Evolutionary conservation across 2,113 vertebrate genomes (phyloP).

Genomic region (Macquaria australasica): DNA sequence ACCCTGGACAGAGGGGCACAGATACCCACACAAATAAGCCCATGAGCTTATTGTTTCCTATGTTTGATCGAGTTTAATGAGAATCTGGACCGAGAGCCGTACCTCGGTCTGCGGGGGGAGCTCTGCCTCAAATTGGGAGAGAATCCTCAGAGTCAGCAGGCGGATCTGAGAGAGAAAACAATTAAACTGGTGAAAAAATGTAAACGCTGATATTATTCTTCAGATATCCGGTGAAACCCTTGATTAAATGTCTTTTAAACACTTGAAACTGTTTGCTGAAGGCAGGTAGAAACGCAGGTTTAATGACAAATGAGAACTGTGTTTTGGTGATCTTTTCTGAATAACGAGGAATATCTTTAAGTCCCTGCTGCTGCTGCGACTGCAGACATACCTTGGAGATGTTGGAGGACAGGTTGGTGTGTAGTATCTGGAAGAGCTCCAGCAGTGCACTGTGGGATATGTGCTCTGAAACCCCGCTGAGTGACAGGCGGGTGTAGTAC

Average conservation of each 20-base stretch:
- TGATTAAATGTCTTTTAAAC: not conserved
- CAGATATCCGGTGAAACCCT: not conserved
- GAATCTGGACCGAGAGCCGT: slow-evolving; percentile 16
- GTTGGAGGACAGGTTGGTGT: slow-evolving; percentile 91
- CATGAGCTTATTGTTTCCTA: no score
- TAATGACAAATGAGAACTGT: not conserved
- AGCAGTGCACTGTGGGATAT: slow-evolving; percentile 88
- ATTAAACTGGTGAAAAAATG: not conserved
- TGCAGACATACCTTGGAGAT: slow-evolving; percentile 87
- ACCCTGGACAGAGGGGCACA: slow-evolving; percentile 76
- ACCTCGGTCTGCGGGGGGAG: slow-evolving; percentile 88
- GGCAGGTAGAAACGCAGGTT: not conserved
- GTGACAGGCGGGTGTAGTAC: slow-evolving; percentile 91
- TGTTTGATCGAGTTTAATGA: not conserved
- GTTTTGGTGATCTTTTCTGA: not conserved
- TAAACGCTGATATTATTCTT: not conserved
- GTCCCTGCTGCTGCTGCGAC: not conserved
- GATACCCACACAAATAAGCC: not conserved
- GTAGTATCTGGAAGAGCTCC: slow-evolving; percentile 88
- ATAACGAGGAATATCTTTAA: not conserved
- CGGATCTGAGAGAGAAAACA: slow-evolving; percentile 86
- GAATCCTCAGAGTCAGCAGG: slow-evolving; percentile 91
- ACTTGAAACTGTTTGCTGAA: no score
- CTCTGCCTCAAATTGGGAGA: slow-evolving; percentile 90
- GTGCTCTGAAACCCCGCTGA: slow-evolving; percentile 88